phyloP scores from a whole-genome alignment of 2,797 vertebrate genomes.

The Channallabes apus region DNA sequence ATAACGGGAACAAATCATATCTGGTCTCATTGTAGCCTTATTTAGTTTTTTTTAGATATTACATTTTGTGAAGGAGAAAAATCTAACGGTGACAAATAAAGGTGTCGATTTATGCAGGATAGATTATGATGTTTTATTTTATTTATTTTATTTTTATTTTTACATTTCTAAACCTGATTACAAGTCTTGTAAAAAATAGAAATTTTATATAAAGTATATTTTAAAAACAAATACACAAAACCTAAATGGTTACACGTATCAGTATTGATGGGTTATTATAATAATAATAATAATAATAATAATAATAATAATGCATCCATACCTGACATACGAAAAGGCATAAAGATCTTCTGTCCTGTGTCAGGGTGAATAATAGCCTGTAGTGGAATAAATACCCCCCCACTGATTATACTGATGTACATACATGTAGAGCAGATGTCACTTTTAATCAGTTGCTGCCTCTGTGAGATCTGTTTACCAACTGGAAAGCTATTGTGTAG shows the following conservation, averaged over 20 bases:
- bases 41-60: not conserved
- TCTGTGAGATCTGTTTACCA: not conserved
- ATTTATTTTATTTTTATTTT: too few relatives aligned
- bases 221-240: too few relatives aligned
- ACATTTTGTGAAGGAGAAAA: not conserved
- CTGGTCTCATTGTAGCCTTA: not conserved
- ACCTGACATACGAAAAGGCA: conserved; percentile 99
- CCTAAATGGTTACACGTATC: not conserved
- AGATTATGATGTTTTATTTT: not conserved
- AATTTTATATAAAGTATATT: too few relatives aligned
- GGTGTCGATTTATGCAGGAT: not conserved
- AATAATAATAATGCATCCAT: conserved; percentile 45
- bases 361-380: conserved; percentile 98
- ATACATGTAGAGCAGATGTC: not conserved
- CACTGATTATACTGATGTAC: not conserved
- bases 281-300: not conserved
- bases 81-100: not conserved
- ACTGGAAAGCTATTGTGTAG: not conserved
- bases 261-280: not conserved
- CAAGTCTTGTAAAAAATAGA: not conserved
- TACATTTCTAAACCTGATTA: not conserved
- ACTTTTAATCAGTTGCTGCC: not conserved
- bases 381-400: conserved; percentile 61
- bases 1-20: not conserved
- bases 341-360: conserved; percentile 97